Percentiles rank a stretch among this genome's conserved stretches.
phyloP scores from a whole-genome alignment of 1,140 invertebrate species.

The Protaetia brevitarsis region DNA sequence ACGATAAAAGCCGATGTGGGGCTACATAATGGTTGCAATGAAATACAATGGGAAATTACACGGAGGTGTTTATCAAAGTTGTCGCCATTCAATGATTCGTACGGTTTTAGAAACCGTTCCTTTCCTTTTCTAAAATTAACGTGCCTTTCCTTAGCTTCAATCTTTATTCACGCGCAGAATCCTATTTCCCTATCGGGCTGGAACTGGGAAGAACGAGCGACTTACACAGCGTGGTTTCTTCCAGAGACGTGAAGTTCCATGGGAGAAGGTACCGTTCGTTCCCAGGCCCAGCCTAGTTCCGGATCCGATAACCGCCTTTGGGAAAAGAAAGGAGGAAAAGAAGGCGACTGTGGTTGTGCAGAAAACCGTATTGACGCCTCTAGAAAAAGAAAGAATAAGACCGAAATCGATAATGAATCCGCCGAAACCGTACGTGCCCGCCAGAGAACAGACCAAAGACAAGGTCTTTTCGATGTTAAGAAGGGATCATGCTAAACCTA shows the following conservation, averaged over 20 bases:
- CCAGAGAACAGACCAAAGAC: conserved; percentile 59
- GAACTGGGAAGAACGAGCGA: conserved; percentile 39
- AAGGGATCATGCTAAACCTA: conserved; percentile 54
- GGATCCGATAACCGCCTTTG: conserved; percentile 77
- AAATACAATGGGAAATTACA: not conserved
- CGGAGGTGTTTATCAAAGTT: too few relatives aligned
- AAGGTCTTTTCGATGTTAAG: conserved; percentile 56
- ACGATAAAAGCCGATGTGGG: not conserved
- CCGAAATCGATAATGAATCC: conserved; percentile 56
- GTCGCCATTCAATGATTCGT: too few relatives aligned
- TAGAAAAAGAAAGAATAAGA: conserved; percentile 54
- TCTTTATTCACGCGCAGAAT: not conserved
- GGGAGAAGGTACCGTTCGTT: conserved; percentile 80
- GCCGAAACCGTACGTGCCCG: conserved; percentile 60
- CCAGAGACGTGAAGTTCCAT: conserved; percentile 74
- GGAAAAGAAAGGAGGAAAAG: conserved; percentile 52
- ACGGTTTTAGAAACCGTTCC: too few relatives aligned
- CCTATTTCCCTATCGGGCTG: not conserved
- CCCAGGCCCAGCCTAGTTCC: conserved; percentile 76
- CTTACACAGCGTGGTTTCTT: conserved; percentile 50
- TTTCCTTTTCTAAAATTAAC: conserved; percentile 1
- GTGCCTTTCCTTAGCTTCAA: conserved; percentile 1
- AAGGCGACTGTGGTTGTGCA: conserved; percentile 34
- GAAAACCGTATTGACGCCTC: conserved; percentile 43
- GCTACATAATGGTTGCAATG: too few relatives aligned